phyloP scores from a whole-genome alignment of 2,113 vertebrate genomes.

The Neofelis nebulosa region DNA sequence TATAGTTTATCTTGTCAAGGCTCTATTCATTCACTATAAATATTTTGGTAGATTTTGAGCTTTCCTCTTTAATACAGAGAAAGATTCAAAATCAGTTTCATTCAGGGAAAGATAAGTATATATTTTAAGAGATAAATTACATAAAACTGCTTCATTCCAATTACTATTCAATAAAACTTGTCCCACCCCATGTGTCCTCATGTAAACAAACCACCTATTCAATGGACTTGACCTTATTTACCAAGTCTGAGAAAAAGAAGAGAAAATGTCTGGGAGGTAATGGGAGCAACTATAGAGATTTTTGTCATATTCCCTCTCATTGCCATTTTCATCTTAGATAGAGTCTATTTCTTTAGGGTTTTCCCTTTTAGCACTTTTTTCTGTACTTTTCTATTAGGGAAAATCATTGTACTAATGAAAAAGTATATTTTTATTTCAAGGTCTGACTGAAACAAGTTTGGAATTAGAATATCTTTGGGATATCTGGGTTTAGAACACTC shows the following conservation, averaged over 20 bases:
- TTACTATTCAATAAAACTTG: background rate
- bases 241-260: background rate
- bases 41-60: constrained; percentile 18
- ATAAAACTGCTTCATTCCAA: background rate
- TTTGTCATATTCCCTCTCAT: background rate
- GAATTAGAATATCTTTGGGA: background rate
- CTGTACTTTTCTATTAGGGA: background rate
- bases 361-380: background rate
- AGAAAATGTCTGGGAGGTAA: background rate
- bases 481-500: background rate
- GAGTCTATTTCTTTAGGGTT: background rate
- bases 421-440: background rate
- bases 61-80: constrained; percentile 19
- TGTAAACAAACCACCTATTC: background rate
- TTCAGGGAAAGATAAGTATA: background rate
- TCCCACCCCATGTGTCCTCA: background rate
- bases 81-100: constrained; percentile 26
- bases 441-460: constrained; percentile 10
- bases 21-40: constrained; percentile 22
- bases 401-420: background rate
- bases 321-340: background rate
- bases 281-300: background rate
- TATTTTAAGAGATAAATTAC: constrained; percentile 30
- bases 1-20: background rate
- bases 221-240: constrained; percentile 40